Percentiles rank a stretch among this genome's conserved stretches.
Evolutionary conservation across 1,140 invertebrate genomes (phyloP).

Genomic region (Mesaphorura yosii): DNA sequence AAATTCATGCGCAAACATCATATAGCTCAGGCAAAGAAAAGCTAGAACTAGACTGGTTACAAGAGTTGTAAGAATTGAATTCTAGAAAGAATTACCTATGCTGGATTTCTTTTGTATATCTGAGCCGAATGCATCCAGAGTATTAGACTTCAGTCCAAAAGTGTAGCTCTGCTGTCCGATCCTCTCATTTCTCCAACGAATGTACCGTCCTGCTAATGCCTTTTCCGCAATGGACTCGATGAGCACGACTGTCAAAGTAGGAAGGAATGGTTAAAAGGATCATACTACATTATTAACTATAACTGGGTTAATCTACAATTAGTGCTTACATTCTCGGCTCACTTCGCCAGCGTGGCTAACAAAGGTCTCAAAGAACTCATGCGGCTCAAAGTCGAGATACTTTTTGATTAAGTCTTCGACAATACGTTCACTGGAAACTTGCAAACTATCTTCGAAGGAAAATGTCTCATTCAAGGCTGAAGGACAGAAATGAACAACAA

Average conservation of each 20-base stretch:
- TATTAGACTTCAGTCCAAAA: neutral
- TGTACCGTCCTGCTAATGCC: conserved; percentile 5
- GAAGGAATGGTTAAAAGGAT: too few relatives aligned
- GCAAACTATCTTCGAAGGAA: neutral
- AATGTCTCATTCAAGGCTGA: too few relatives aligned
- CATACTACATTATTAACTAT: too few relatives aligned
- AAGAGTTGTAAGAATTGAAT: neutral
- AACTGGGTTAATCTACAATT: too few relatives aligned
- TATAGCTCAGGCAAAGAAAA: conserved; percentile 2
- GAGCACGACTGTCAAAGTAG: conserved; percentile 18
- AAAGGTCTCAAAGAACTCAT: neutral
- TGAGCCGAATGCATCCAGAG: conserved; percentile 8
- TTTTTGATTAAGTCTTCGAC: conserved; percentile 16
- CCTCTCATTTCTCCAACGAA: conserved; percentile 13
- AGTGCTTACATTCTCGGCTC: too few relatives aligned
- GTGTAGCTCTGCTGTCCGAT: too few relatives aligned
- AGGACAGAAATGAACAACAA: too few relatives aligned
- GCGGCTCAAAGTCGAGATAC: conserved; percentile 14
- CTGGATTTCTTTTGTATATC: neutral
- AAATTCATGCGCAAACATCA: neutral
- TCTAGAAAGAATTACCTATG: conserved; percentile 3
- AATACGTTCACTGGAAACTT: conserved; percentile 7
- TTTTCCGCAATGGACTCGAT: conserved; percentile 1
- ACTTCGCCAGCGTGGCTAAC: neutral
- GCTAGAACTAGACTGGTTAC: neutral